Conservation (phyloP, 2,888 invertebrate genomes). For the Hydrotaea cyrtoneurina region DNA sequence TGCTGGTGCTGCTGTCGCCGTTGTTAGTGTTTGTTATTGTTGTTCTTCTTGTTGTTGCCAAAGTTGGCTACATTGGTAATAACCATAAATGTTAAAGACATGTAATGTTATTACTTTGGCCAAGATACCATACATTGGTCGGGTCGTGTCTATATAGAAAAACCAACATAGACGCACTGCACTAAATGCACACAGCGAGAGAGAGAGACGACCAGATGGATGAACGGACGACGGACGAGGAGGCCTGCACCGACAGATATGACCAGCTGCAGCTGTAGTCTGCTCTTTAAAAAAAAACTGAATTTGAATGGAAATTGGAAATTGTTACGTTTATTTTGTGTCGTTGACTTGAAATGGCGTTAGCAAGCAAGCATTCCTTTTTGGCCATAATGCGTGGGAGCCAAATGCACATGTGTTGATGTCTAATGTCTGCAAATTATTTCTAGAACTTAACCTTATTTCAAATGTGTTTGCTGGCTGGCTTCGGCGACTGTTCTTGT, state of each 20-base stretch:
- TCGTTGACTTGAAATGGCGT: slow-evolving; percentile 12
- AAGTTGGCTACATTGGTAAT: slow-evolving; percentile 18
- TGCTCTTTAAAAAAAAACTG: not conserved
- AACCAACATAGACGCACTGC: not conserved
- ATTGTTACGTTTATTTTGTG: slow-evolving; percentile 21
- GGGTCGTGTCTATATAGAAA: not conserved
- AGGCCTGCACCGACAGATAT: not conserved
- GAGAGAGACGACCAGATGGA: not conserved
- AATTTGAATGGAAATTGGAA: slow-evolving; percentile 1
- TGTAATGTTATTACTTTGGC: slow-evolving; percentile 39
- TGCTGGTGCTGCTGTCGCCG: slow-evolving; percentile 1
- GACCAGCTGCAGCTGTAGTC: slow-evolving; percentile 23
- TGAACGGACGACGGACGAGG: not conserved
- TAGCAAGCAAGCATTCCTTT: slow-evolving; percentile 11
- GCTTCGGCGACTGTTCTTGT: not conserved
- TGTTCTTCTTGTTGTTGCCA: not conserved
- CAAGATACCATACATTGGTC: slow-evolving; percentile 33
- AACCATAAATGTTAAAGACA: slow-evolving; percentile 43
- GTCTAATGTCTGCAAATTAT: slow-evolving; percentile 42
- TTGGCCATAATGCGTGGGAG: slow-evolving; percentile 32
- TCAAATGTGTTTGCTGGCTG: not conserved
- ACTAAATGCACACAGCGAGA: not conserved
- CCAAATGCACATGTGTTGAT: slow-evolving; percentile 36
- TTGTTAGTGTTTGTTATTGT: not conserved
- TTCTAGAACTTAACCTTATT: slow-evolving; percentile 38